Conservation (phyloP, 1,140 invertebrate species). For the Drosophila nigrodunni region DNA sequence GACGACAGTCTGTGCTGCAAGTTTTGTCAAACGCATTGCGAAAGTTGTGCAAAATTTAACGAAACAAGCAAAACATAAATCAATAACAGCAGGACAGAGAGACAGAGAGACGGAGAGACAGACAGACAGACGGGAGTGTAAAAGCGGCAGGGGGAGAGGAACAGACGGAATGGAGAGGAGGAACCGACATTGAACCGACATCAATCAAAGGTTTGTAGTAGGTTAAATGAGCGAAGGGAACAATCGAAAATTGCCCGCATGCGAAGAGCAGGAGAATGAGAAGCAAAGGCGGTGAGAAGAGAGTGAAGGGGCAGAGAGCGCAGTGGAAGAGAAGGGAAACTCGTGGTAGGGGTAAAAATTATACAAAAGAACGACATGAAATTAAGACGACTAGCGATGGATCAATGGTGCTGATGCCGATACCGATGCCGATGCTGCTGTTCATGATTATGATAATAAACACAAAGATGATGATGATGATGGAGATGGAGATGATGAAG, state of each 20-base stretch:
- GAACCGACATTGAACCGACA: conserved; percentile 45
- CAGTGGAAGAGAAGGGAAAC: neutral
- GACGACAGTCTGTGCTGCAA: conserved; percentile 43
- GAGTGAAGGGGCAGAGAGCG: neutral
- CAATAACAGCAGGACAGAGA: conserved; percentile 49
- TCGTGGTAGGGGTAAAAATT: conserved; percentile 21
- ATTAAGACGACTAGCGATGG: conserved; percentile 69
- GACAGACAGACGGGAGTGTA: conserved; percentile 31
- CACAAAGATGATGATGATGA: neutral
- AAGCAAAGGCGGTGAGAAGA: neutral
- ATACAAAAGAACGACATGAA: conserved; percentile 64
- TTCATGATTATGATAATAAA: conserved; percentile 30
- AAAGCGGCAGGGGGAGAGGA: neutral
- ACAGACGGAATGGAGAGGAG: conserved; percentile 4
- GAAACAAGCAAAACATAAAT: conserved; percentile 67
- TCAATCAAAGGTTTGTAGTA: conserved; percentile 64
- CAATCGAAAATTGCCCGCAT: conserved; percentile 47
- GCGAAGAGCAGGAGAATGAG: neutral
- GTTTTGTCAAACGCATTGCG: conserved; percentile 72
- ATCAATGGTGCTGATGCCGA: conserved; percentile 54
- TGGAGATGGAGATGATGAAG: conserved; percentile 29
- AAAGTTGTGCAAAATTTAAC: conserved; percentile 68
- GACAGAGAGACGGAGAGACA: conserved; percentile 27
- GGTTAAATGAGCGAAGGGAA: conserved; percentile 49
- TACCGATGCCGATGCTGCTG: conserved; percentile 20